A percentile compares a stretch with the other conserved stretches of the same genome.
Evolutionary conservation across 2,113 vertebrate genomes (phyloP).

Genomic region (Rousettus leschenaultii): DNA sequence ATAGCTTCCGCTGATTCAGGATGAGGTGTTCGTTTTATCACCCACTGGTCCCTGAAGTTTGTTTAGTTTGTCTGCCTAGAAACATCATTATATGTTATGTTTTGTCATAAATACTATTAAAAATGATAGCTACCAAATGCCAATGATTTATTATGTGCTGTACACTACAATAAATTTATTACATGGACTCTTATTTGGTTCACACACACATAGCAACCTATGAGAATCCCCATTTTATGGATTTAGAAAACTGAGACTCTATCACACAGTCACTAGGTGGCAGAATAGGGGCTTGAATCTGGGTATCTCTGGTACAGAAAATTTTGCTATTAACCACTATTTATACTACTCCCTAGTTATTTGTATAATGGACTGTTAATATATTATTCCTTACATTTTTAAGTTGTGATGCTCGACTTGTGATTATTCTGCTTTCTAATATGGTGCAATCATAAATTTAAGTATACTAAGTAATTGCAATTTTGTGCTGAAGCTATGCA

Average conservation of each 20-base stretch:
- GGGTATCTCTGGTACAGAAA: background rate
- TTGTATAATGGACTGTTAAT: background rate
- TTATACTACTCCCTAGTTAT: background rate
- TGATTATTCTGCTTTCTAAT: slow-evolving; percentile 14
- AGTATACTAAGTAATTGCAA: slow-evolving; percentile 8
- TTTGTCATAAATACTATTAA: background rate
- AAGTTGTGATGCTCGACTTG: background rate
- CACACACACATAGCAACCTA: background rate
- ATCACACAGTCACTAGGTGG: background rate
- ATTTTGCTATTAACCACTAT: background rate
- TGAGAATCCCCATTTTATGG: background rate
- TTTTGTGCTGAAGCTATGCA: background rate
- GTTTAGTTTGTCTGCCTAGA: background rate
- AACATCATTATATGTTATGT: background rate
- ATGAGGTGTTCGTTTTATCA: background rate
- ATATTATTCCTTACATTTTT: background rate
- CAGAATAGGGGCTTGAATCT: background rate
- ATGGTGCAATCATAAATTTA: slow-evolving; percentile 11
- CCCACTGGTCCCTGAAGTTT: background rate
- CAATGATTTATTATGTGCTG: background rate
- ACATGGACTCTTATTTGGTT: background rate
- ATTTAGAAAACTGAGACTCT: background rate
- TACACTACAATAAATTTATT: background rate
- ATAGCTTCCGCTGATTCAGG: background rate
- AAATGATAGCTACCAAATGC: background rate